phyloP scores from a whole-genome alignment of 1,140 invertebrate genomes.

The Sycophila sp. region DNA sequence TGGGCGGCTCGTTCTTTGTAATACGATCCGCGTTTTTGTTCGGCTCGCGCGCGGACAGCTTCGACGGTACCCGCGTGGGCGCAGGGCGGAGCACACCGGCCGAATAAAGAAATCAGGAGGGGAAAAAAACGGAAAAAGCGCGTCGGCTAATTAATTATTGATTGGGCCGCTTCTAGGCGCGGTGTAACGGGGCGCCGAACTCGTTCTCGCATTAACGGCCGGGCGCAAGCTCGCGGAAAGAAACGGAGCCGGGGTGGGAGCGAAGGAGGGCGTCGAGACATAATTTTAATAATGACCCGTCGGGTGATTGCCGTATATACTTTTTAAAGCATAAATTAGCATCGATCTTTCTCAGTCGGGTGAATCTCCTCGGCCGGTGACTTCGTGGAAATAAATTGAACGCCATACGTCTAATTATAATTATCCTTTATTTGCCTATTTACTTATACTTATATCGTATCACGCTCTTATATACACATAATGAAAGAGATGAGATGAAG shows the following conservation, averaged over 20 bases:
- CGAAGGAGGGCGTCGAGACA: no score
- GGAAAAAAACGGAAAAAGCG: conserved; percentile 8
- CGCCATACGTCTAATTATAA: background rate
- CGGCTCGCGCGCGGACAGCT: background rate
- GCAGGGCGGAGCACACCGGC: no score
- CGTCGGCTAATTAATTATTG: conserved; percentile 30
- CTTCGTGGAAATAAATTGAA: conserved; percentile 3
- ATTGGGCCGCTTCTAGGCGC: background rate
- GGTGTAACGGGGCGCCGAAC: background rate
- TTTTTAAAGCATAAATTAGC: conserved; percentile 10
- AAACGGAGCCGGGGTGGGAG: background rate
- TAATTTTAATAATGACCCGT: conserved; percentile 32
- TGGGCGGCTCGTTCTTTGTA: conserved; percentile 62
- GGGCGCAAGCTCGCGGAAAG: background rate
- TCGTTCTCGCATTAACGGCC: conserved; percentile 10
- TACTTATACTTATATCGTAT: conserved; percentile 15
- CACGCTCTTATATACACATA: conserved; percentile 31
- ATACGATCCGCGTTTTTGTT: conserved; percentile 56
- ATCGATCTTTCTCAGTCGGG: background rate
- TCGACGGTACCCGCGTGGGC: no score
- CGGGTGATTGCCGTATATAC: conserved; percentile 2
- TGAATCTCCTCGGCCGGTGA: background rate
- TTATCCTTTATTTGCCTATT: conserved; percentile 32
- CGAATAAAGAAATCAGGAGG: conserved; percentile 17
- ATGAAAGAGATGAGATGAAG: background rate